Base-by-base conservation (phyloP, 1,140 invertebrate species). In the Mizuhopecten yessoensis region DNA sequence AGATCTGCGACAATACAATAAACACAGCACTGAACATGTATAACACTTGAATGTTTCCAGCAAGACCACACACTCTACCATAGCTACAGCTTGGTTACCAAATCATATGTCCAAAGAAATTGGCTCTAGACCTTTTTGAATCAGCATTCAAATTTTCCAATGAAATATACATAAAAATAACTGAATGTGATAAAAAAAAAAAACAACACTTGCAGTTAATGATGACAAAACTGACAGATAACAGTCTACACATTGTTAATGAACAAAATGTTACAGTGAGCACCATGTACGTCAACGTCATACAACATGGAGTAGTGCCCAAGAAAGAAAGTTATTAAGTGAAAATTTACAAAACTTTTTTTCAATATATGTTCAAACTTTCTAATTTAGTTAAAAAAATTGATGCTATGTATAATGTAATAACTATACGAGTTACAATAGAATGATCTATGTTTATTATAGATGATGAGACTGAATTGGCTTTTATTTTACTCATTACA, bases 1-100 rank as follows among this genome's bases (percentile, higher is more conserved):
- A 75, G 57, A 75, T 75, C 57, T 75, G 57, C 57, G 57, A 75
- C 57, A 29, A 5, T 75, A 75, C 57, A 75, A 75, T 75, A 75
- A 75, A n/a, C 57, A 75, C 57, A 11, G 57, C 57, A 75, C 57
- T 75, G 23, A 57, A 75, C 57, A 29, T 75, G 15, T n/a, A 75
- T 75, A 29, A 29, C 23, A 75, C 57, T 75, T 29, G 9, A 75
- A n/a, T 75, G n/a, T 29, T 29, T 9, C 29, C 57, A 75, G n/a
- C 17, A 75, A 29, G 29, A 45, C n/a, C 57, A 75, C 57, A 75
- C 57, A 75, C 29, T 75, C 57, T 75, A 75, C 57, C 57, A 75
- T 17, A 75, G 9, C 9, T 17, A 29, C 23, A 29, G 23, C 23
- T 29, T 75, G 57, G 57, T 75, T 75, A 29, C 57, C 29, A n/a